Base-by-base conservation (phyloP, 2,888 invertebrate genomes). In the Perdita meconis region DNA sequence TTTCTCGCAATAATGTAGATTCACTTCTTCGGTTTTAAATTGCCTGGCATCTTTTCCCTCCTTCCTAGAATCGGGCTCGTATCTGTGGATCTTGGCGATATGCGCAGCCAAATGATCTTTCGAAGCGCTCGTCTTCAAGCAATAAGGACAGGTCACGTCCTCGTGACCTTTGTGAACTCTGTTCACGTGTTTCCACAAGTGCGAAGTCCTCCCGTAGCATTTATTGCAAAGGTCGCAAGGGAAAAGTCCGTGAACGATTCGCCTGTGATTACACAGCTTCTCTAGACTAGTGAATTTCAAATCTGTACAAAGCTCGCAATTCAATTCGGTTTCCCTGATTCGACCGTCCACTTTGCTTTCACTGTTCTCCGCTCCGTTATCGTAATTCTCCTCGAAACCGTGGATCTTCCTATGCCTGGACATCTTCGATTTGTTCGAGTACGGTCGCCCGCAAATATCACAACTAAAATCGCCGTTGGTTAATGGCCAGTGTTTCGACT, bases 161-260 rank as follows among this genome's bases (percentile, higher is more conserved):
- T 93, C 93, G 86, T 95, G 94, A 13, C 94, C 94, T 85, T 93
- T 93, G 85, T 94, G 94, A 12, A 94, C 92, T 50, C 94, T 92
- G 83, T 94, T 94, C 0, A 94, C 94, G 84, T 95, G 95, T 84
- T 95, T 95, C 94, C 94, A 94, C 12, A 95, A 85, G 82, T 94
- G 94, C 10, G 94, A 94, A 26, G 94, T 94, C 12, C 94, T 90
- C 0, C 94, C 94, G 81, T 95, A 95, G 81, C 93, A 94, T 83
- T 95, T 95, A 81, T 93, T 94, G 84, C 95, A 95, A 6, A 95
- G 88, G 89, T 95, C 94, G 83, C 95, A 95, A 5, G 94, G 94
- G 82, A 94, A 94, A 8, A 94, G 93, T 36, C 93, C 93, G 84
- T 95, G 95, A 36, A 92, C 89, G 42, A 92, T 91, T 42, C 94